Percentiles rank a stretch among this genome's conserved stretches.
phyloP scores from a whole-genome alignment of 2,888 invertebrate species.

The Troglohyphantes excavatus region DNA sequence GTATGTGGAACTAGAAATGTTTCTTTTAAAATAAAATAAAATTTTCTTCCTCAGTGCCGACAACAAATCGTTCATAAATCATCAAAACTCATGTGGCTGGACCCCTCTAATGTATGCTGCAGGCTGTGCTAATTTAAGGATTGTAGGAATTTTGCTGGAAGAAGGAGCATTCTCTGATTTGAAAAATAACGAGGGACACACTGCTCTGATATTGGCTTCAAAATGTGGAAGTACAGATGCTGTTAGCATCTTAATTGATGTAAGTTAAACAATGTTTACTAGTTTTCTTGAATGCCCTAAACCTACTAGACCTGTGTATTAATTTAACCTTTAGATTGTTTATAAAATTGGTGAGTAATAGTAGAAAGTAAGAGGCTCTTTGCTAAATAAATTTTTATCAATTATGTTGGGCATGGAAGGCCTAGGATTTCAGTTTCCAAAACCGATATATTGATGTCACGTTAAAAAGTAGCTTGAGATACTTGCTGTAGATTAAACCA shows the following conservation, averaged over 20 bases:
- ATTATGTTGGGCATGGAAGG: no score
- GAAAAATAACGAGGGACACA: conserved; percentile 82
- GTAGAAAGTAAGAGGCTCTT: no score
- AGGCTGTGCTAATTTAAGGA: conserved; percentile 83
- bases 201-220: conserved; percentile 84
- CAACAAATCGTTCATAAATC: conserved; percentile 81
- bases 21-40: no score
- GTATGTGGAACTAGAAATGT: background rate
- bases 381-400: no score
- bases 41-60: conserved; percentile 40
- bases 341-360: no score
- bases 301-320: no score
- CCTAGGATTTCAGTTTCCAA: no score
- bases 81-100: conserved; percentile 83
- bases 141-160: conserved; percentile 82
- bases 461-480: no score
- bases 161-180: conserved; percentile 81
- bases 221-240: conserved; percentile 84
- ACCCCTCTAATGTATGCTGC: conserved; percentile 84
- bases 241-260: conserved; percentile 82
- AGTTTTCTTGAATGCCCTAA: no score
- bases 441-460: no score
- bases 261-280: conserved; percentile 75
- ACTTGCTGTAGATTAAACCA: no score
- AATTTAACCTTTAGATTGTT: no score